Percentiles rank a stretch among this genome's conserved stretches.
phyloP scores from a whole-genome alignment of 1,140 invertebrate genomes.

The Drosophila sulfurigaster region DNA sequence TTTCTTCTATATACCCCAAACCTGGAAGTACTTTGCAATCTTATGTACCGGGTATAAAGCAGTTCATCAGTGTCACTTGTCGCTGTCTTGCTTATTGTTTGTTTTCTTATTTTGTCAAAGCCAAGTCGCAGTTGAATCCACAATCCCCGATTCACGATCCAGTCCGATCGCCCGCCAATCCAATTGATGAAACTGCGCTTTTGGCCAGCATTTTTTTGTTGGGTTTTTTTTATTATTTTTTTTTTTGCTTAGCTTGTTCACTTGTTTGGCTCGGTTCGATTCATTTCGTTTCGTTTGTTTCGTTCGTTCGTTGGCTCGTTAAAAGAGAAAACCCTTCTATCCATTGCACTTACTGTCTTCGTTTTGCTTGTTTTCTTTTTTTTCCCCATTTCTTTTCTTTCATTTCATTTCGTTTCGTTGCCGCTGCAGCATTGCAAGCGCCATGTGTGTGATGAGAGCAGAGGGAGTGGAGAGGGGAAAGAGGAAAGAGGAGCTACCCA shows the following conservation, averaged over 20 bases:
- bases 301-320: constrained; percentile 42
- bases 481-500: neutral
- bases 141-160: constrained; percentile 4
- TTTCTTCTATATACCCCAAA: no score
- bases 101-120: constrained; percentile 29
- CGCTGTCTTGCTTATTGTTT: constrained; percentile 11
- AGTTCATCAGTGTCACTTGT: neutral
- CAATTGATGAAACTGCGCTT: constrained; percentile 65
- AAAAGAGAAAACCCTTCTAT: constrained; percentile 77
- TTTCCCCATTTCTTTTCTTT: constrained; percentile 18
- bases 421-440: constrained; percentile 8
- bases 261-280: constrained; percentile 6
- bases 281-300: neutral
- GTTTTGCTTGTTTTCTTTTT: constrained; percentile 22
- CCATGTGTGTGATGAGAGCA: neutral
- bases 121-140: constrained; percentile 24
- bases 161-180: constrained; percentile 23
- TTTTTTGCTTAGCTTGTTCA: no score
- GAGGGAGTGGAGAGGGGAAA: neutral
- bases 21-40: no score
- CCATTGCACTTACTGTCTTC: constrained; percentile 34
- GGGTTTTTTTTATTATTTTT: no score
- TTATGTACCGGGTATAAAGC: neutral
- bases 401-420: constrained; percentile 20
- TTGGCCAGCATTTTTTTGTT: constrained; percentile 15